Evolutionary conservation across 1,140 invertebrate species (phyloP), one percentile per base, ranked within the genome.

Genomic region (Coptotermes formosanus): DNA sequence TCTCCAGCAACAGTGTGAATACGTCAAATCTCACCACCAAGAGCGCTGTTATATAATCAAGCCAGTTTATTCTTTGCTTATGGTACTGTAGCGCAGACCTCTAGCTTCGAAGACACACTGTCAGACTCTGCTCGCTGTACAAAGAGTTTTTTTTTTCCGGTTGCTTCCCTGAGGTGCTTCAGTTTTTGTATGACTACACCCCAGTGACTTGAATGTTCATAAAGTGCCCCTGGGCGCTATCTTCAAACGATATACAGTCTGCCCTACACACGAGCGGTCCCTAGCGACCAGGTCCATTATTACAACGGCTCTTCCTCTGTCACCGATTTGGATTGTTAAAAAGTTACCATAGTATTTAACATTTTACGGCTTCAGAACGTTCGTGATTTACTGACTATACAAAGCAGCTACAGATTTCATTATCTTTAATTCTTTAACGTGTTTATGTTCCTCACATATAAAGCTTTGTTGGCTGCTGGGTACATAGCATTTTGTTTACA

Each of bases 311-410:
- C n/a, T 25, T 30, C 25, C 8, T 25, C 64, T 16, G n/a, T 8
- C 25, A 30, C n/a, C 64, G 64, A 75, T 75, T 75, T 75, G 64
- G n/a, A 75, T 75, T 75, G 64, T 75, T 75, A 75, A 75, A 23
- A 75, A 75, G 8, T 30, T 75, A 30, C n/a, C 25, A n/a, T 30
- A 0, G 9, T 30, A 16, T 75, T 75, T 75, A 75, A 30, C 9
- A 75, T n/a, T 64, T 64, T 64, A 64, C 59, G 59, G 25, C 25
- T 75, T 16, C 3, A 75, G 16, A 16, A 7, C 6, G 4, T 25
- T 0, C 64, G n/a, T 75, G 64, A n/a, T 75, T 75, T 75, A 3
- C 25, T 9, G 64, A 11, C 25, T 12, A 30, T 30, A 14, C 64
- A 14, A 30, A 75, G 16, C 64, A 30, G 64, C n/a, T 75, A 30